Base-by-base conservation (phyloP, 2,888 invertebrate genomes). In the Dioctria linearis region DNA sequence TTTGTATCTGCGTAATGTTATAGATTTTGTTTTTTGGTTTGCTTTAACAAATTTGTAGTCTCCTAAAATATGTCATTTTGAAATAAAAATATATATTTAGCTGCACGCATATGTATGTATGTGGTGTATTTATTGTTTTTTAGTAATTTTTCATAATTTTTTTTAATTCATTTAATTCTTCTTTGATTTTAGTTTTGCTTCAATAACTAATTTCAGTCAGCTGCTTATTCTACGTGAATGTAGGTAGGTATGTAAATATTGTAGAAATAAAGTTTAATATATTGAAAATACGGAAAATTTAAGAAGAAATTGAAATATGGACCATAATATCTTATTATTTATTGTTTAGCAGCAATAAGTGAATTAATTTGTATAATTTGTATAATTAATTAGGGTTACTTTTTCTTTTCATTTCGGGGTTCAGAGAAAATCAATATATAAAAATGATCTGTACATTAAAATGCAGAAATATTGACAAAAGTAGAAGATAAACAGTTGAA, bases 141-240 rank as follows among this genome's bases (percentile, higher is more conserved):
- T 11, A 37, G 6, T 51, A 51, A 8, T 25, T 61, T 39, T 5
- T 61, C 5, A 61, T 61, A 11, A 3, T 11, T 37, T 13, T 39
- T 25, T 61, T 6, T 51, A 51, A 9, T 11, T 51, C 11, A 2
- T 51, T 51, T 9, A 11, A 9, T 51, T 51, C 11, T 3, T 61
- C 3, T 59, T 61, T 61, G 61, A 8, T 61, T 61, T 61, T 61
- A 39, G 61, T 61, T 61, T 61, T 39, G 25, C 37, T 25, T 61
- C 61, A 61, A 39, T 61, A 39, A 39, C 25, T 61, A 61, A 37
- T 61, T 39, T 61, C 61, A 61, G 61, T 61, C 61, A 61, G 37
- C 61, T 61, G 61, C 61, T 57, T 61, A 61, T 54, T 54, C 46
- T 46, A 46, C 2, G 54, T 54, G 54, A 54, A 9, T 46, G 49